A percentile compares a stretch with the other conserved stretches of the same genome.
phyloP scores from a whole-genome alignment of 2,113 vertebrate species.

The Phalacrocorax brasilianus region DNA sequence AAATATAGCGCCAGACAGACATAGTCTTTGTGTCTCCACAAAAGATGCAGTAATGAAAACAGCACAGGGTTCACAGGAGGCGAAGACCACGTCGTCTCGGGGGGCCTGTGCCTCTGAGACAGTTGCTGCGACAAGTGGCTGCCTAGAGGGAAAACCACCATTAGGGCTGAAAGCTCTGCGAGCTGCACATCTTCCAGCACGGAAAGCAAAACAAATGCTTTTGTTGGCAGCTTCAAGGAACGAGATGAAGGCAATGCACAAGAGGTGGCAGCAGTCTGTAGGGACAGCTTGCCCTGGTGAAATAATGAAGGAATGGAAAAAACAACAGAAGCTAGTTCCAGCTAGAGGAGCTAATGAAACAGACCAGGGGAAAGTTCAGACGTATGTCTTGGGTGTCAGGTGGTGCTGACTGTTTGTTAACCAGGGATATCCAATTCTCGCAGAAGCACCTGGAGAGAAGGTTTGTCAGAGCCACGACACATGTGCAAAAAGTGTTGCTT shows the following conservation, averaged over 20 bases:
- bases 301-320: not conserved
- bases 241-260: not conserved
- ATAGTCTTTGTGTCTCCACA: not conserved
- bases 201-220: not conserved
- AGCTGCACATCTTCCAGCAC: not conserved
- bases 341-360: not conserved
- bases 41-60: not conserved
- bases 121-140: not conserved
- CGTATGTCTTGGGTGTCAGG: not conserved
- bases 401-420: not conserved
- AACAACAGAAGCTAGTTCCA: conserved; percentile 21
- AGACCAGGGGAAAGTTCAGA: not conserved
- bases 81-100: rapidly evolving
- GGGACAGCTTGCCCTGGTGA: conserved; percentile 8
- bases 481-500: not conserved
- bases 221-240: not conserved
- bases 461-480: not conserved
- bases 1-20: not conserved
- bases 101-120: not conserved
- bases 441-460: not conserved
- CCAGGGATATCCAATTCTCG: not conserved
- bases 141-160: not conserved
- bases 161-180: not conserved
- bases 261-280: not conserved
- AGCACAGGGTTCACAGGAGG: rapidly evolving